Evolutionary conservation across 2,888 invertebrate species (phyloP).

Genomic region (Macaria liturata): DNA sequence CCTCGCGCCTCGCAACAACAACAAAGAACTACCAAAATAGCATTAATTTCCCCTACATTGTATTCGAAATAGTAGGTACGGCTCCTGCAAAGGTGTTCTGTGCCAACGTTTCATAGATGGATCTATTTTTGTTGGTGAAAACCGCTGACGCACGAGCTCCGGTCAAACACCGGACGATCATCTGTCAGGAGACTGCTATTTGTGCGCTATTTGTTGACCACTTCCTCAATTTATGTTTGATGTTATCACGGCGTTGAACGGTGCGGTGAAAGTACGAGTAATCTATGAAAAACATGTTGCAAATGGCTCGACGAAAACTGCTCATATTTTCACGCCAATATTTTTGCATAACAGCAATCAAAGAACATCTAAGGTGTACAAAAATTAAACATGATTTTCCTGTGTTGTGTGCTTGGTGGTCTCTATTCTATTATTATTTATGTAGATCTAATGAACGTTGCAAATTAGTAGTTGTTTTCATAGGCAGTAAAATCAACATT

Average conservation of each 20-base stretch:
- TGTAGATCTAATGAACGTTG: no score
- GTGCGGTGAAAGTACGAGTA: not conserved
- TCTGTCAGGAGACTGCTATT: conserved; percentile 27
- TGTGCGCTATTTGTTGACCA: conserved; percentile 25
- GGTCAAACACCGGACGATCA: conserved; percentile 38
- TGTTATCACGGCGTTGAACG: conserved; percentile 17
- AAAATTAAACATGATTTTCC: no score
- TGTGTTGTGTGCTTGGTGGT: no score
- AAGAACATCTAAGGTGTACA: no score
- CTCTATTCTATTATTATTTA: no score
- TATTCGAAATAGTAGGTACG: conserved; percentile 41
- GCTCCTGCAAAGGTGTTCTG: conserved; percentile 66
- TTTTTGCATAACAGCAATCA: no score
- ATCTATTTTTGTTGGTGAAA: conserved; percentile 61
- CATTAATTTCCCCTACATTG: conserved; percentile 34
- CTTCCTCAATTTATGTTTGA: conserved; percentile 28
- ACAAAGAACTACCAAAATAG: conserved; percentile 26
- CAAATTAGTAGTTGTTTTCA: not conserved
- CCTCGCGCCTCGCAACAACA: conserved; percentile 15
- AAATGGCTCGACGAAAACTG: not conserved
- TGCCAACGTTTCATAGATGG: conserved; percentile 61
- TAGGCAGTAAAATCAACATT: not conserved
- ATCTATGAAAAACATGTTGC: not conserved
- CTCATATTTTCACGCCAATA: not conserved
- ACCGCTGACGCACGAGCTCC: conserved; percentile 51